Conservation (phyloP, 2,888 invertebrate genomes). For the Lacanobia oleracea region DNA sequence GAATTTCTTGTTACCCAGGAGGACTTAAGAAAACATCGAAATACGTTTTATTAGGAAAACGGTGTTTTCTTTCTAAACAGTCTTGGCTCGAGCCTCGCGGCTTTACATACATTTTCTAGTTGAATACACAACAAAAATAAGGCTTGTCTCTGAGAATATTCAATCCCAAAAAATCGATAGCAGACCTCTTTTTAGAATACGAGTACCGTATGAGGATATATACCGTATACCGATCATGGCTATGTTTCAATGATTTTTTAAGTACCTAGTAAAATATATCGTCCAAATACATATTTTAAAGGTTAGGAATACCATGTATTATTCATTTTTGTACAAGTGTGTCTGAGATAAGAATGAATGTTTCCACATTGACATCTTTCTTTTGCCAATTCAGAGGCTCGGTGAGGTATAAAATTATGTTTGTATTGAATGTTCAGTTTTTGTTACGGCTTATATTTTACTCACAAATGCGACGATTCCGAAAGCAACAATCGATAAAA, state of each 20-base stretch:
- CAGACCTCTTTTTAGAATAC: background rate
- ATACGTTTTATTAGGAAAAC: slow-evolving; percentile 27
- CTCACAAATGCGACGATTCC: background rate
- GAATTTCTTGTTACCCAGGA: slow-evolving; percentile 26
- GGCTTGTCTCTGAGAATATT: slow-evolving; percentile 17
- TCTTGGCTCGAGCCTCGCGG: slow-evolving; percentile 22
- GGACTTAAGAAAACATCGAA: slow-evolving; percentile 16
- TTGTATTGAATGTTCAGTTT: background rate
- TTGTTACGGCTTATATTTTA: background rate
- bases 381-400: background rate
- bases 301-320: background rate
- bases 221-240: slow-evolving; percentile 19
- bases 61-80: slow-evolving; percentile 23
- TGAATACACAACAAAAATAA: slow-evolving; percentile 36
- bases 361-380: background rate
- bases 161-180: background rate
- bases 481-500: background rate
- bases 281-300: slow-evolving; percentile 20
- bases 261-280: slow-evolving; percentile 10
- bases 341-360: background rate
- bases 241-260: slow-evolving; percentile 18
- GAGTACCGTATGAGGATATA: background rate
- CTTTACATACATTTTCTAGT: slow-evolving; percentile 47
- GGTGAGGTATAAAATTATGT: slow-evolving; percentile 2
- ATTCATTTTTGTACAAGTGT: slow-evolving; percentile 8